Base-by-base conservation (phyloP, 2,888 invertebrate species). In the Plebejus anna region DNA sequence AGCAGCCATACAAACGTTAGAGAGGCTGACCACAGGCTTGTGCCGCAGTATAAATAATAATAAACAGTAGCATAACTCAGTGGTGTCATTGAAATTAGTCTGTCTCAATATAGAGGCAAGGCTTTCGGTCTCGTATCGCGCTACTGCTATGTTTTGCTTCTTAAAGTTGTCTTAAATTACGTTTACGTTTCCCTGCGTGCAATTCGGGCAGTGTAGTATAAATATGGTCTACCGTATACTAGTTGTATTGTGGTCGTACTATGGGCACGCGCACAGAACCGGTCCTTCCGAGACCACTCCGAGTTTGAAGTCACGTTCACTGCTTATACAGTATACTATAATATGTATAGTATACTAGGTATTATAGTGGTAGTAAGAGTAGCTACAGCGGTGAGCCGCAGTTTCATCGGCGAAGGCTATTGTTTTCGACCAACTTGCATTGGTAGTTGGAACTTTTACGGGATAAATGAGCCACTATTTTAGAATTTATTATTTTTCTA, bases 201-300 rank as follows among this genome's bases (percentile, higher is more conserved):
- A 0, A 47, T 47, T 47, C 9, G 47, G 47, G 55, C 1, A 55
- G 2, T 55, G 0, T 55, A 55, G 4, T 55, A 55, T 16, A 16
- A 55, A 16, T 4, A 55, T 55, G 13, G 55, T 55, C 55, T 55
- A 55, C 55, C 13, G 55, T 55, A 16, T 13, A 16, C 4, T 55
- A 3, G 16, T 55, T 47, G 16, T 4, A 55, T 55, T 55, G 55
- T 55, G 55, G 16, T 4, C 55, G 16, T 78, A 75, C 59, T 77
- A 80, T 77, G 84, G 84, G 89, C 89, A 87, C 88, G 89, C 89
- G 92, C 92, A 93, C 91, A 85, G 82, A 87, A 93, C 93, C 91
- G 92, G 93, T 93, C 91, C 81, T 87, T 88, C 88, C 89, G 88
- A 86, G 89, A 86, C 89, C 87, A 88, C 88, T 87, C 85, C 82